Base-by-base conservation (phyloP, 2,113 vertebrate genomes). In the Triplophysa rosa region DNA sequence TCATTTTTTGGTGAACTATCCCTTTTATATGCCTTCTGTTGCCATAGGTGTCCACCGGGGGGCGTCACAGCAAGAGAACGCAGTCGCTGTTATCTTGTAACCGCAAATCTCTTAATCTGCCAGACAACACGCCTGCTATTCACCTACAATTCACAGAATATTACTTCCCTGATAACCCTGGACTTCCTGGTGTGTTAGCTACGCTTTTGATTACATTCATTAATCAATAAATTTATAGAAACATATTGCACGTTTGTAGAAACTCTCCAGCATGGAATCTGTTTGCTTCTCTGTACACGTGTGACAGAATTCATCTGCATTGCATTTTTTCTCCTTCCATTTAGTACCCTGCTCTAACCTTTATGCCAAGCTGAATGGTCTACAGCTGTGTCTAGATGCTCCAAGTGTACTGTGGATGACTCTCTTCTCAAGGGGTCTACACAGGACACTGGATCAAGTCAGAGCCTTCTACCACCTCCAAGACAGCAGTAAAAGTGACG, bases 91-190 rank as follows among this genome's bases (percentile, higher is more conserved):
- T 99, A 49, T 98, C 95, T 19, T 97, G 97, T 85, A 96, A 92
- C n/a, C 95, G 95, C 62, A 96, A 95, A 86, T 88, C 89, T 63
- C 89, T 94, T 73, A 91, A 79, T 70, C 89, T 97, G 63, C 94
- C 96, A 0, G 88, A 94, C 59, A 92, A 91, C 78, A 87, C 93
- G 9, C 95, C 97, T 73, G 97, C 95, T 73, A 92, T 99, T 87
- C 95, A 99, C 69, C 90, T 98, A 75, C 96, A 99, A 84, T 98
- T 98, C 86, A 98, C 95, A 0, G 98, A 99, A 68, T 99, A 98
- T 89, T 99, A 98, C 91, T 95, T 97, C 81, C 95, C 96, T 14
- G 95, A 98, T 89, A 94, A 94, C 86, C 90, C 94, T 70, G 89
- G 89, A 80, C 92, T 96, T 86, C 92, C 94, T 89, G 96, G 97